phyloP scores from a whole-genome alignment of 2,797 vertebrate species.

The Siniperca scherzeri region DNA sequence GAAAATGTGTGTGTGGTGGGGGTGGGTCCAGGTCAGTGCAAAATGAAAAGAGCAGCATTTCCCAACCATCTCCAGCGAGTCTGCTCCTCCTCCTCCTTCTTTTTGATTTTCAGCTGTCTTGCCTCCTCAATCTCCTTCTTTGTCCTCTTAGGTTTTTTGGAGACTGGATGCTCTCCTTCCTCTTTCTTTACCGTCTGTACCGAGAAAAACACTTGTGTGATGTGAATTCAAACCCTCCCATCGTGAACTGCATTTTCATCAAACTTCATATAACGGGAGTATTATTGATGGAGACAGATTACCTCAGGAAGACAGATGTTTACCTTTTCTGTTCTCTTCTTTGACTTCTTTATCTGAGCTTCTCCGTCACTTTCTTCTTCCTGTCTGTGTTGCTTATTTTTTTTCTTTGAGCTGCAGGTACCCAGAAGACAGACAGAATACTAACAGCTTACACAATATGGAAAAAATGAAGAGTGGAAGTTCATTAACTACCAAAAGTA shows the following conservation, averaged over 20 bases:
- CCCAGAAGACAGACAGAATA: constrained; percentile 10
- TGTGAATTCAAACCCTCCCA: constrained; percentile 11
- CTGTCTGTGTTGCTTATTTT: neutral
- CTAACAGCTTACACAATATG: neutral
- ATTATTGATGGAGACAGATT: constrained; percentile 1
- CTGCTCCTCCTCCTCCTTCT: constrained; percentile 85
- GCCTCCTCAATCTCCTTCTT: constrained; percentile 80
- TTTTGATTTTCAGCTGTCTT: constrained; percentile 79
- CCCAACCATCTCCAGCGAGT: constrained; percentile 88
- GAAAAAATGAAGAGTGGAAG: neutral
- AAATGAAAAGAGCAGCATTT: constrained; percentile 33
- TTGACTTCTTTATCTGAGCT: constrained; percentile 49
- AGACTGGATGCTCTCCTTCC: constrained; percentile 63
- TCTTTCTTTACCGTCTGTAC: constrained; percentile 74
- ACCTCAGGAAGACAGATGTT: neutral
- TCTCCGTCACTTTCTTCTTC: constrained; percentile 32
- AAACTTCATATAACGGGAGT: neutral
- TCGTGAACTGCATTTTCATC: neutral
- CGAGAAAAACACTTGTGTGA: constrained; percentile 17
- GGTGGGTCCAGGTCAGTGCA: neutral
- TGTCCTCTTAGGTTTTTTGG: constrained; percentile 78
- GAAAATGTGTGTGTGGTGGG: neutral
- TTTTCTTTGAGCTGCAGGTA: constrained; percentile 51
- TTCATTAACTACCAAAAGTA: neutral
- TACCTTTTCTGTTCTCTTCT: constrained; percentile 63